Base-by-base conservation (phyloP, 2,888 invertebrate genomes). In the Drosophila ezoana region DNA sequence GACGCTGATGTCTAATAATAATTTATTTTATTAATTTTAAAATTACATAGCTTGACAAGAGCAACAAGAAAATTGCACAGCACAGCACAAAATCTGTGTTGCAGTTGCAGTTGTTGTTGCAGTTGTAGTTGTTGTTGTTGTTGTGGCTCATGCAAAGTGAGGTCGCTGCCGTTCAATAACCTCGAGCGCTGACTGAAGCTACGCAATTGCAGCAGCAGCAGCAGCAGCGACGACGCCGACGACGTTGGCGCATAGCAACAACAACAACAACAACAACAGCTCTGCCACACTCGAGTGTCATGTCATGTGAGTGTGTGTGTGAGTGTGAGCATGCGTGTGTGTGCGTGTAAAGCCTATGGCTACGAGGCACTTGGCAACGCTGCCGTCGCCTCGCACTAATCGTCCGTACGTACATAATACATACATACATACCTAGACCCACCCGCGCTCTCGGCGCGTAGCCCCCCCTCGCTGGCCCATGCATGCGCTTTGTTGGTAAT, bases 101-200 rank as follows among this genome's bases (percentile, higher is more conserved):
- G 66, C 10, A 13, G 73, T 37, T 43, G 67, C 13, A n/a, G 33
- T 16, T 47, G 62, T 23, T 59, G 66, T 13, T 41, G 53, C 18
- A 28, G 56, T 2, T 47, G 45, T 14, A 32, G 48, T 18, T 20
- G 44, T 23, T 63, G 68, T 23, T 49, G 63, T 35, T 56, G 66
- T 40, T 67, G 64, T 65, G 71, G 51, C 75, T 70, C 70, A 76
- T 83, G 87, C 85, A 83, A 80, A 89, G 91, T 88, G 90, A 89
- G 90, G 90, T 90, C 90, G 90, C 89, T 89, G 89, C 84, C 91
- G 90, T 90, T 91, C 90, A 90, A 90, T 90, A 90, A 90, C 87
- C 90, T 84, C 87, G 71, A 79, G 72, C 80, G 56, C 33, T 60
- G 64, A 69, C 59, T 70, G 63, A 56, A 57, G 81, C 85, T 83